phyloP scores from a whole-genome alignment of 2,888 invertebrate genomes.

The Hirudinaria manillensis region DNA sequence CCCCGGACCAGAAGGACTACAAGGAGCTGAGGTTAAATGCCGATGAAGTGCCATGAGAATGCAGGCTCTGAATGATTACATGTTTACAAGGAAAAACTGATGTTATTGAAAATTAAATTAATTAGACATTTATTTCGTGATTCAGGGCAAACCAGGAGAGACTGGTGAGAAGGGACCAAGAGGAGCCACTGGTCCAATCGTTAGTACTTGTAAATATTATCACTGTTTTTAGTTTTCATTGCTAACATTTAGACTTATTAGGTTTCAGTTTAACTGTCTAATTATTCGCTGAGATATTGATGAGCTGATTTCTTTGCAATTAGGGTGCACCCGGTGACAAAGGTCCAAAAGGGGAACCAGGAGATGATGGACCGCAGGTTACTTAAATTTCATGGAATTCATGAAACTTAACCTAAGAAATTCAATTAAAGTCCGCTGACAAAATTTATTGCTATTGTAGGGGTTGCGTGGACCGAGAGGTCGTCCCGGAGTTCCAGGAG shows the following conservation, averaged over 20 bases:
- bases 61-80: too few species aligned
- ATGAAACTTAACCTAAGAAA: not conserved
- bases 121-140: not conserved
- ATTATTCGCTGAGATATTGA: not conserved
- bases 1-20: conserved; percentile 56
- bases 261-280: not conserved
- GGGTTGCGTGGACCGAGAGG: too few species aligned
- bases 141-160: conserved; percentile 28
- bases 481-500: not conserved
- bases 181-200: conserved; percentile 25
- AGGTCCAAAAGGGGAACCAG: conserved; percentile 20
- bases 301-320: not conserved
- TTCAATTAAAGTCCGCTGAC: not conserved
- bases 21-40: conserved; percentile 14
- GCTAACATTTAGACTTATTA: too few species aligned
- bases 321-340: conserved; percentile 18
- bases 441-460: not conserved
- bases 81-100: too few species aligned
- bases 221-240: not conserved
- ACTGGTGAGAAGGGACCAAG: conserved; percentile 25
- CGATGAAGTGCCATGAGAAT: too few species aligned
- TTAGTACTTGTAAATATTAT: not conserved
- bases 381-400: not conserved
- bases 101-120: too few species aligned
- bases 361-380: conserved; percentile 16